Evolutionary conservation across 2,888 invertebrate genomes (phyloP), one percentile per base, ranked within the genome.

Genomic region (Marasmarcha lunaedactyla): DNA sequence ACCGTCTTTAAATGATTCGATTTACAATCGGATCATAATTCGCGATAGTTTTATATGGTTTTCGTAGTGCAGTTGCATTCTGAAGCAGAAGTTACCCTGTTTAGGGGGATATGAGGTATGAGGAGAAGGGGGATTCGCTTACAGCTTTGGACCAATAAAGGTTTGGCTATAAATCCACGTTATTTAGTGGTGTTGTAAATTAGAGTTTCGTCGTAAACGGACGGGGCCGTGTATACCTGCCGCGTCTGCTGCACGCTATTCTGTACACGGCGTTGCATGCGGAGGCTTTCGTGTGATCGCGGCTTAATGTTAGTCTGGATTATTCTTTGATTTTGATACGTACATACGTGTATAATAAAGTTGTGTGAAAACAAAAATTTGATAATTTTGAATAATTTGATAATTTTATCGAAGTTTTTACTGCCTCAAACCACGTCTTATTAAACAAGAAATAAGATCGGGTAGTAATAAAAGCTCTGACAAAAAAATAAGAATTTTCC

Each of bases 121-220:
- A 59, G 56, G 49, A 45, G 38, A 44, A 42, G 53, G 48, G 67
- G 66, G 63, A 68, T 63, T 59, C 65, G 68, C 55, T 63, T 71
- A 71, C 70, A 65, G n/a, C n/a, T n/a, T n/a, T n/a, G n/a, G n/a
- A 71, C 81, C 81, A 81, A 83, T 83, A 83, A 83, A 83, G 71
- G 63, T 70, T 62, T 66, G n/a, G 78, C 77, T 68, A 77, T 81
- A 83, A 83, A 83, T 83, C 79, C 76, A 79, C 74, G 77, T 79
- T 73, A 79, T 83, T 81, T 83, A 81, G 79, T 73, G 79, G 78
- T 63, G 71, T 66, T 57, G 64, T 83, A 83, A 79, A 81, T 81
- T 73, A 76, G 67, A 74, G 79, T 83, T 79, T 78, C 67, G 77
- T 77, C 73, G 71, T 79, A 79, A 78, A 78, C 63, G 64, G 56